Conservation (phyloP, 2,113 vertebrate genomes). For the Rhodinocichla rosea region DNA sequence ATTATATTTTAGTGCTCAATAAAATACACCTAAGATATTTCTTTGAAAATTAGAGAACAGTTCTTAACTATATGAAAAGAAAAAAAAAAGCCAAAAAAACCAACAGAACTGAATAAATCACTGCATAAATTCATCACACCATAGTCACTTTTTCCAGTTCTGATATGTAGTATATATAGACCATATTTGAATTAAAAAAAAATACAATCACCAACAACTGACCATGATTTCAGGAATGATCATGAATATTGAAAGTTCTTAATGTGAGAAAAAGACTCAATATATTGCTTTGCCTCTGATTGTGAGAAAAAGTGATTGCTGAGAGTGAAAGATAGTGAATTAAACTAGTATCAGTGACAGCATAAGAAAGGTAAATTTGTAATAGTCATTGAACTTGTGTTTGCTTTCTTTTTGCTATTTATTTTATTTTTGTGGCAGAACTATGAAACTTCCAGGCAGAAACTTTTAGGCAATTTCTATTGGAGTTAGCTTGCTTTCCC, state of each 20-base stretch:
- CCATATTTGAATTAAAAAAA: neutral
- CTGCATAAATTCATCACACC: neutral
- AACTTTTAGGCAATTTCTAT: neutral
- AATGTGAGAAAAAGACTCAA: neutral
- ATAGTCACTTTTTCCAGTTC: neutral
- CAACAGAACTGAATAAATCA: neutral
- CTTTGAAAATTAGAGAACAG: neutral
- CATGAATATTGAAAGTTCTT: neutral
- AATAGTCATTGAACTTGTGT: neutral
- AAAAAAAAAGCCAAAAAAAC: neutral
- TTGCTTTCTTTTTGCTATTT: neutral
- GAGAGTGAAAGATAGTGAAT: neutral
- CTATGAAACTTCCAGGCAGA: neutral
- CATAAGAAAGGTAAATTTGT: neutral
- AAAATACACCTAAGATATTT: neutral
- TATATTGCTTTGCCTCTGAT: neutral
- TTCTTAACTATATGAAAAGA: neutral
- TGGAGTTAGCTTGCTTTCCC: neutral
- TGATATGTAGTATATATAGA: neutral
- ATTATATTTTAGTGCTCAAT: neutral
- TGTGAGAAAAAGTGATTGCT: neutral
- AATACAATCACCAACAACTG: fast-evolving
- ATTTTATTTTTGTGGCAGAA: neutral
- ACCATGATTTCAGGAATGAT: neutral
- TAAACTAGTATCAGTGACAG: neutral